Evolutionary conservation across 2,797 vertebrate genomes (phyloP).

Genomic region (Mus caroli): DNA sequence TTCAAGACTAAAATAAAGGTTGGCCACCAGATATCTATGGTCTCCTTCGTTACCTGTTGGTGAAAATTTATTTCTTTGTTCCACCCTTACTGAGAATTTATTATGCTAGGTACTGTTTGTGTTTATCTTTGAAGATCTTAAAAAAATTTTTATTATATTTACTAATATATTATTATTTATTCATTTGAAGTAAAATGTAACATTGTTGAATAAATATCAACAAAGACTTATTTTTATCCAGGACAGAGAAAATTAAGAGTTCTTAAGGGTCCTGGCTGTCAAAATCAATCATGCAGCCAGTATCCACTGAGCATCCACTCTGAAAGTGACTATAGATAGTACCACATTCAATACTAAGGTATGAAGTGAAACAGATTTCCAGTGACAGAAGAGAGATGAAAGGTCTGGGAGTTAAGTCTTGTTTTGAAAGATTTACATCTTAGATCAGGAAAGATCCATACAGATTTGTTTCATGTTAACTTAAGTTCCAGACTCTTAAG

Average conservation of each 20-base stretch:
- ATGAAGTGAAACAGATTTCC: conserved; percentile 6
- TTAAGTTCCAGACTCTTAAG: conserved; percentile 35
- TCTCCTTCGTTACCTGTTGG: background rate
- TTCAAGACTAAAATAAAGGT: conserved; percentile 41
- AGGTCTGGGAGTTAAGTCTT: background rate
- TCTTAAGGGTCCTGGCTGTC: background rate
- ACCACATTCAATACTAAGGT: background rate
- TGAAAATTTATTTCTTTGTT: conserved; percentile 42
- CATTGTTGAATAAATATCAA: conserved; percentile 26
- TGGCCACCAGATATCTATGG: background rate
- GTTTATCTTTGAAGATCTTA: conserved; percentile 13
- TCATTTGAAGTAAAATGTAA: conserved; percentile 1
- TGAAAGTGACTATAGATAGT: background rate
- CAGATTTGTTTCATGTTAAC: background rate
- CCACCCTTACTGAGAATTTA: conserved; percentile 52
- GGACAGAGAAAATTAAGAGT: conserved; percentile 24
- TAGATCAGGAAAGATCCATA: background rate
- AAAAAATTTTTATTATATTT: conserved; percentile 49
- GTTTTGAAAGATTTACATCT: background rate
- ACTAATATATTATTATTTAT: conserved; percentile 13
- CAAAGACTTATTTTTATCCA: conserved; percentile 44
- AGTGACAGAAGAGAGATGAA: background rate
- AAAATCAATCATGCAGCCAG: conserved; percentile 18
- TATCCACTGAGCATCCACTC: background rate
- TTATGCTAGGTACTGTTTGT: background rate